Evolutionary conservation across 2,113 vertebrate species (phyloP).

Genomic region (Uropsilus gracilis): DNA sequence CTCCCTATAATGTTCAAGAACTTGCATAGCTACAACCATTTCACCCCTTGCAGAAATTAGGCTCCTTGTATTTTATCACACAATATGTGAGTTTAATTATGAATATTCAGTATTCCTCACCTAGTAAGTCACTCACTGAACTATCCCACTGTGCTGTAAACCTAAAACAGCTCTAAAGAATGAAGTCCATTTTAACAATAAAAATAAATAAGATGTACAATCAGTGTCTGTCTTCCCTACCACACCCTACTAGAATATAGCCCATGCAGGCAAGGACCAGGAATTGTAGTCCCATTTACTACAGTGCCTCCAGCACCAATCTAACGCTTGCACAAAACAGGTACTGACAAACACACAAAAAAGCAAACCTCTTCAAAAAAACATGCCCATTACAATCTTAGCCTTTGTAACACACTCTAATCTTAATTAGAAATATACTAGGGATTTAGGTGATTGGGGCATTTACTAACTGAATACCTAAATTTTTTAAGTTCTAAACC

Average conservation of each 20-base stretch:
- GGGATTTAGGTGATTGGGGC: neutral
- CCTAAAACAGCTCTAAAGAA: constrained; percentile 1
- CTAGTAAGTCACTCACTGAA: neutral
- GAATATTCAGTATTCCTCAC: neutral
- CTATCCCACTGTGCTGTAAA: neutral
- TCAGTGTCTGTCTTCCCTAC: neutral
- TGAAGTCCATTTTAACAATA: neutral
- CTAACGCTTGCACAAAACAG: neutral
- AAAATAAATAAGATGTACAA: neutral
- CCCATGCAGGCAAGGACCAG: neutral
- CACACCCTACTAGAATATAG: neutral
- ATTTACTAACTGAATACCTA: neutral
- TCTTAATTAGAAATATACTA: neutral
- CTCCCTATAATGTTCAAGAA: constrained; percentile 15
- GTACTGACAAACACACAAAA: neutral
- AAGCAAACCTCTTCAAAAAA: neutral
- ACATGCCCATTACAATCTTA: neutral
- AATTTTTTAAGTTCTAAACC: neutral
- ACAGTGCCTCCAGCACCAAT: neutral
- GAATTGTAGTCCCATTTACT: neutral
- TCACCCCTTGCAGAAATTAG: neutral
- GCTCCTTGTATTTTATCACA: neutral
- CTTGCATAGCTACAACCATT: neutral
- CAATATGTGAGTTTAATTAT: neutral
- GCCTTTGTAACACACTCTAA: neutral